Percentiles rank a stretch among this genome's conserved stretches.
Conservation (phyloP, 2,888 invertebrate genomes). For the Kryphioiulus occultus region DNA sequence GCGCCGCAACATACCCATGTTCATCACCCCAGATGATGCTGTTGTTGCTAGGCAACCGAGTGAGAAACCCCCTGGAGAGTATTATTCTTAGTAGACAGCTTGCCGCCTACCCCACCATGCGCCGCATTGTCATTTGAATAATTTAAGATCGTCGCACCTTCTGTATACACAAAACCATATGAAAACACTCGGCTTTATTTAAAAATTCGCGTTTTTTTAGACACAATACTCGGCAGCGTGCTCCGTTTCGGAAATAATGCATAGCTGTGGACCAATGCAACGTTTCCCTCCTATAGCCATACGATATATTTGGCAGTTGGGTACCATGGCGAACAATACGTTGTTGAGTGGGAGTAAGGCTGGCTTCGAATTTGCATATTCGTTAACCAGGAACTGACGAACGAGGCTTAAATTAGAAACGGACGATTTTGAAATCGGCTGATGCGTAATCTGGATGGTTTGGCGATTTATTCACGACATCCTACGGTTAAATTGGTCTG, state of each 20-base stretch:
- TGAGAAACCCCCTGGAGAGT: constrained; percentile 18
- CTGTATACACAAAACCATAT: background rate
- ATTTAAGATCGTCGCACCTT: constrained; percentile 30
- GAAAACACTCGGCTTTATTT: constrained; percentile 1
- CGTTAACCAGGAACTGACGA: background rate
- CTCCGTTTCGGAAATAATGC: background rate
- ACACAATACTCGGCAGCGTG: background rate
- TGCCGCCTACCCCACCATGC: constrained; percentile 43
- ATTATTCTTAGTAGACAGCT: constrained; percentile 42
- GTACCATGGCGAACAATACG: background rate
- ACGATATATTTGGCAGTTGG: background rate
- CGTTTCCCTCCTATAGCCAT: background rate
- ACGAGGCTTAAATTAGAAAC: background rate
- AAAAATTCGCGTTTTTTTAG: background rate
- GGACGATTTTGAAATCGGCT: background rate
- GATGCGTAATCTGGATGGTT: background rate
- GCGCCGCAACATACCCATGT: background rate
- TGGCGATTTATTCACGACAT: background rate
- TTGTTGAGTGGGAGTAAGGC: background rate
- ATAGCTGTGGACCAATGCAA: background rate
- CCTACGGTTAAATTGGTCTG: no score
- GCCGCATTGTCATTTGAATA: background rate
- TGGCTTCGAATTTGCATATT: background rate
- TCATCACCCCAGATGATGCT: constrained; percentile 21
- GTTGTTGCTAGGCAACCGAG: constrained; percentile 31